A percentile compares a stretch with the other conserved stretches of the same genome.
These are phyloP conservation scores for Bombus terrestris DNA, from an alignment of 1,140 invertebrate species.

Conservation along the genomic window DNA sequence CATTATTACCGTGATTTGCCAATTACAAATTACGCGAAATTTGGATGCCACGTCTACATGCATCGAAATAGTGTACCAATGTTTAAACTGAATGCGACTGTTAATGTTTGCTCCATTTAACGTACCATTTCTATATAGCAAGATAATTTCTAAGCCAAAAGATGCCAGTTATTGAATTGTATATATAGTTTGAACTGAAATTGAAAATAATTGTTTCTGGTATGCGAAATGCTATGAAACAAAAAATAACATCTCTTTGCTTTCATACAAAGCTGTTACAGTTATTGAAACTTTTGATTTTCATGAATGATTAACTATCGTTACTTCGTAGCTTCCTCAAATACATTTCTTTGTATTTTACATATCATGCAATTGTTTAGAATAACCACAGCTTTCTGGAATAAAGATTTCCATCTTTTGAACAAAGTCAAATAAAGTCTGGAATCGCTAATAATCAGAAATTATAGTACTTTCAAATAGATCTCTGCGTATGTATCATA, in stretches of 20 bases:
- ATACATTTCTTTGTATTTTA: no score
- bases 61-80: background rate
- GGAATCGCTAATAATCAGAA: no score
- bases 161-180: background rate
- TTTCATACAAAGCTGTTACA: no score
- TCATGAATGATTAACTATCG: background rate
- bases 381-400: no score
- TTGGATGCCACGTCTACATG: background rate
- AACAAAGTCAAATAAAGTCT: no score
- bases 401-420: no score
- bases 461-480: no score
- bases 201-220: background rate
- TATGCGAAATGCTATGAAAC: no score
- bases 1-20: conserved; percentile 22
- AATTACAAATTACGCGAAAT: conserved; percentile 14
- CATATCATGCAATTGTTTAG: no score
- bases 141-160: background rate
- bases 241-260: background rate
- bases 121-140: background rate
- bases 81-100: background rate
- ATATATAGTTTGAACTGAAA: no score
- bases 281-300: background rate
- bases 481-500: no score
- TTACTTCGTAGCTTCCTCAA: no score
- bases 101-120: background rate